Percentiles rank a stretch among this genome's conserved stretches.
Evolutionary conservation across 1,140 invertebrate species (phyloP).

Genomic region (Heliconius congener): DNA sequence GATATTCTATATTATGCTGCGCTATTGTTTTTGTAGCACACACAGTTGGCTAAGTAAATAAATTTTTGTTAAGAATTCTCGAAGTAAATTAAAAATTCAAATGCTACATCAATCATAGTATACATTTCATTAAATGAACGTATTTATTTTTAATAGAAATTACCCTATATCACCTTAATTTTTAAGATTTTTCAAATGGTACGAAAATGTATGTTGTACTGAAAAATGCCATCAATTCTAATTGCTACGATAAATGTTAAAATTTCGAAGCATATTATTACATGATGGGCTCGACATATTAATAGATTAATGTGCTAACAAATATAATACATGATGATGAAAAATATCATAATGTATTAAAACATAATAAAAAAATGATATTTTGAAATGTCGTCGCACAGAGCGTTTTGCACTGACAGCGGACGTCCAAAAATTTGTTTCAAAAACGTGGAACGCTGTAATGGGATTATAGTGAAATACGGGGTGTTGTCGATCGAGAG

Average conservation of each 20-base stretch:
- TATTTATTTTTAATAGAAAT: background rate
- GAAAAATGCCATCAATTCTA: background rate
- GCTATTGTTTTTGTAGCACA: background rate
- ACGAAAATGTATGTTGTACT: background rate
- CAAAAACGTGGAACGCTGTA: constrained; percentile 56
- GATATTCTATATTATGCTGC: background rate
- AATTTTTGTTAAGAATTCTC: no score
- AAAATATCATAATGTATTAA: background rate
- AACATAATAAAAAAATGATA: background rate
- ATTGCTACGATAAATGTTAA: background rate
- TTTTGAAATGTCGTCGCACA: constrained; percentile 9
- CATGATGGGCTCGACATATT: no score
- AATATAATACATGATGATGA: background rate
- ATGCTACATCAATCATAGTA: no score
- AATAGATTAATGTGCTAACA: no score
- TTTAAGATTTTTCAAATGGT: no score
- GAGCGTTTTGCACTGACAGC: constrained; percentile 26
- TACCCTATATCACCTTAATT: background rate
- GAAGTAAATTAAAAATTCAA: no score
- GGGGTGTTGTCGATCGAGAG: constrained; percentile 75
- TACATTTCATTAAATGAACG: background rate
- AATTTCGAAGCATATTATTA: background rate
- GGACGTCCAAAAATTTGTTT: constrained; percentile 42
- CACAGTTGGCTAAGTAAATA: no score
- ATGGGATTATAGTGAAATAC: constrained; percentile 79